Evolutionary conservation across 2,113 vertebrate species (phyloP).

Genomic region (Noturus placidus): DNA sequence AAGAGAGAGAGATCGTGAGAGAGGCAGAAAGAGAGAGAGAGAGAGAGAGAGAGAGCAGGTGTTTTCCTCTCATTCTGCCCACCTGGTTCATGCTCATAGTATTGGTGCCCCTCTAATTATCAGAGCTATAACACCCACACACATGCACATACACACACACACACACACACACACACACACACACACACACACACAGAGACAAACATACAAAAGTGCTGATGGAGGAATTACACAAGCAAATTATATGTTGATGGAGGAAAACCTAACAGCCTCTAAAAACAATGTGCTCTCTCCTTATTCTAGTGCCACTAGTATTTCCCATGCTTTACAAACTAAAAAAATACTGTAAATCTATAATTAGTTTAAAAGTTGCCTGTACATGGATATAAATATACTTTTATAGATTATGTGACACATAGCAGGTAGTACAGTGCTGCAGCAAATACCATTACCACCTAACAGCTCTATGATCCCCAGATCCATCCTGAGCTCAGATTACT

Average conservation of each 20-base stretch:
- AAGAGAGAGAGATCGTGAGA: neutral
- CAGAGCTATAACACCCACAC: slow-evolving; percentile 28
- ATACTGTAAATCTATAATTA: neutral
- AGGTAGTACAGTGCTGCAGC: neutral
- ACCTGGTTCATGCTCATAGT: slow-evolving; percentile 36
- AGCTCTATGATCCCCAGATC: neutral
- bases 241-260: neutral
- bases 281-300: neutral
- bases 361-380: neutral
- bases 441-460: neutral
- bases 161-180: neutral
- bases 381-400: neutral
- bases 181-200: neutral
- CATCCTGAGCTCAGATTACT: neutral
- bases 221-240: neutral
- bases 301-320: neutral
- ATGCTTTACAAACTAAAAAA: neutral
- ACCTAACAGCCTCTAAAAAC: neutral
- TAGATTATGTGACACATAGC: neutral
- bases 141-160: neutral
- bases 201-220: neutral
- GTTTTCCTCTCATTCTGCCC: slow-evolving; percentile 22
- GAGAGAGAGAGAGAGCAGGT: slow-evolving; percentile 31
- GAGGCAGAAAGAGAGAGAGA: slow-evolving; percentile 1
- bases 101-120: slow-evolving; percentile 7